phyloP scores from a whole-genome alignment of 2,888 invertebrate genomes.

The Deilephila elpenor region DNA sequence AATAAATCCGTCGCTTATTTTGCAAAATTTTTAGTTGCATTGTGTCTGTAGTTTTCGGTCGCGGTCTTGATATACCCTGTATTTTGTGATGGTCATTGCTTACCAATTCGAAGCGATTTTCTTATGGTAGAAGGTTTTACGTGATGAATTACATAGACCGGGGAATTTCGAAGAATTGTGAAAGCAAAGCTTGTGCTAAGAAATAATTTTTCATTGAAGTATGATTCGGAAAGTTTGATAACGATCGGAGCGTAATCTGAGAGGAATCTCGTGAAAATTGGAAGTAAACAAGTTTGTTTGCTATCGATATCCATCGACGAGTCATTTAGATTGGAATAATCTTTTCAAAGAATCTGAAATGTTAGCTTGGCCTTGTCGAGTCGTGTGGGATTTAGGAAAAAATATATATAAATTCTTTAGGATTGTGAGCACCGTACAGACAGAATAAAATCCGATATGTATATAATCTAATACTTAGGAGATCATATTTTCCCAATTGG shows the following conservation, averaged over 20 bases:
- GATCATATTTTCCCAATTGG: no score
- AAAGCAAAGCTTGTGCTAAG: no score
- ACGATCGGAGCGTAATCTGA: not conserved
- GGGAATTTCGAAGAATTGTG: not conserved
- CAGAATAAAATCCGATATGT: no score
- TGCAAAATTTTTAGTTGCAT: no score
- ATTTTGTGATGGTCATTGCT: no score
- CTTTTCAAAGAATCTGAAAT: conserved; percentile 16
- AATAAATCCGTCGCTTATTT: no score
- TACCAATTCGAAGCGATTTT: no score
- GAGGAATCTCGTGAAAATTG: conserved; percentile 13
- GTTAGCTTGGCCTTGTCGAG: not conserved
- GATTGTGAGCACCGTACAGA: not conserved
- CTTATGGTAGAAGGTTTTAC: no score
- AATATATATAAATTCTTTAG: not conserved
- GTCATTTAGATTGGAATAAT: conserved; percentile 22
- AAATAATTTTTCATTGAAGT: not conserved
- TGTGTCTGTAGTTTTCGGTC: no score
- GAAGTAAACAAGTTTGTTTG: conserved; percentile 22
- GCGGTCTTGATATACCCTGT: no score
- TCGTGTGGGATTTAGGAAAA: not conserved
- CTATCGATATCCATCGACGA: conserved; percentile 9
- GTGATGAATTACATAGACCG: no score
- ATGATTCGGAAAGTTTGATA: conserved; percentile 17
- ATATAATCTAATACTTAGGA: no score